Base-by-base conservation (phyloP, 1,140 invertebrate genomes). In the Hyphantria cunea region DNA sequence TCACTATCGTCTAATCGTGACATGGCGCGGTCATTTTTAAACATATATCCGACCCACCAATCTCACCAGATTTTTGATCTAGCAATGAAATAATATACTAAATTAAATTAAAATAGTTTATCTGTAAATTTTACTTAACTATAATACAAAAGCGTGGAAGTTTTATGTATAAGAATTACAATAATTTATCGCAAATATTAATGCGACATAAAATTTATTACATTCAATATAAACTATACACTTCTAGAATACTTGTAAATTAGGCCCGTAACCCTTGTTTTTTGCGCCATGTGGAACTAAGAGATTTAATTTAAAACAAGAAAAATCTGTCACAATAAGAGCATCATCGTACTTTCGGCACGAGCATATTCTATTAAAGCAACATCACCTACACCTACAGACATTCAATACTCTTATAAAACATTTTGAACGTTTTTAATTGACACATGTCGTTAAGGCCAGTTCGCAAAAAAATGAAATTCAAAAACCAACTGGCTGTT, bases 351-450 rank as follows among this genome's bases (percentile, higher is more conserved):
- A 81, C 76, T 66, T 74, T 71, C 74, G 74, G 73, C 80, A 81
- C 72, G 78, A 77, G 76, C 76, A 74, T 80, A 76, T 69, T 69
- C 49, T 68, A 68, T 72, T 52, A 72, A 78, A 76, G 60, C 68
- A 75, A 73, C 53, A 44, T 48, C 54, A 64, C 37, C 66, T 72
- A 68, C 48, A 49, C 50, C 44, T 64, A 56, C 56, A 64, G 34
- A 61, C 44, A 76, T 69, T 69, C 53, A 69, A 68, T 62, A 42
- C 56, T 69, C 60, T 60, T 67, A 75, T 74, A 76, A 81, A 60
- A 70, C 70, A 66, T 17, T 81, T 84, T 82, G 78, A 79, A 80
- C 71, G 66, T 80, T 65, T 78, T 71, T 88, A 89, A 89, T 89
- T 89, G 86, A 89, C 84, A 74, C 70, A 10, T 10, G 56, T 69